A percentile compares a stretch with the other conserved stretches of the same genome.
These are phyloP conservation scores for Pseudolaguvia tuberculata DNA, from an alignment of 2,113 vertebrate genomes.

Conservation along the genomic window DNA sequence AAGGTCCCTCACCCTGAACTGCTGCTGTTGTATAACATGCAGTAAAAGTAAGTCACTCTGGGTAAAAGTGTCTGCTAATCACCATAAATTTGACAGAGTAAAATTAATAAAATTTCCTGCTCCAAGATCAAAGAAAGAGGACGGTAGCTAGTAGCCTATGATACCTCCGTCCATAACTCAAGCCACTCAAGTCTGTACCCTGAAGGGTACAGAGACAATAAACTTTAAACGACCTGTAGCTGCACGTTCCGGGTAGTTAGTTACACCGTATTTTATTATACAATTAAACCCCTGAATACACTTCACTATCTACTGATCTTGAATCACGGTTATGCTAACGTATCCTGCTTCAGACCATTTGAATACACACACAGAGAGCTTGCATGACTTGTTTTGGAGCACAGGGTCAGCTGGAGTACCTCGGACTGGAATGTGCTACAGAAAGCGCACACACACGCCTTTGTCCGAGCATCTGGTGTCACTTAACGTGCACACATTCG, in stretches of 20 bases:
- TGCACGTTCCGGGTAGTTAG: neutral
- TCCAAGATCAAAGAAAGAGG: no score
- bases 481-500: conserved; percentile 54
- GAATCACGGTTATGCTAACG: neutral
- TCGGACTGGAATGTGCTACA: conserved; percentile 57
- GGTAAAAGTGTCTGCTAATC: no score
- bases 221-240: neutral
- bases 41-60: no score
- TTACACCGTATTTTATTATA: neutral
- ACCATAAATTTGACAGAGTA: no score
- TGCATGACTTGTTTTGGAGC: conserved; percentile 54
- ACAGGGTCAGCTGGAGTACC: conserved; percentile 52
- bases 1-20: no score
- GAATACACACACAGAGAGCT: conserved; percentile 8
- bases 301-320: neutral
- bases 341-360: neutral
- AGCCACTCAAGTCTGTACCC: neutral
- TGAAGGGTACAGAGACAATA: neutral
- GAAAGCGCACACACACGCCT: conserved; percentile 52
- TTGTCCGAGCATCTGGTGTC: conserved; percentile 66
- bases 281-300: neutral
- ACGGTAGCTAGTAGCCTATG: neutral
- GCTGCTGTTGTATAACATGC: no score
- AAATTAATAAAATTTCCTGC: no score
- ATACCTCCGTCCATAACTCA: neutral